Evolutionary conservation across 1,140 invertebrate species (phyloP).

Genomic region (Arctopsyche grandis): DNA sequence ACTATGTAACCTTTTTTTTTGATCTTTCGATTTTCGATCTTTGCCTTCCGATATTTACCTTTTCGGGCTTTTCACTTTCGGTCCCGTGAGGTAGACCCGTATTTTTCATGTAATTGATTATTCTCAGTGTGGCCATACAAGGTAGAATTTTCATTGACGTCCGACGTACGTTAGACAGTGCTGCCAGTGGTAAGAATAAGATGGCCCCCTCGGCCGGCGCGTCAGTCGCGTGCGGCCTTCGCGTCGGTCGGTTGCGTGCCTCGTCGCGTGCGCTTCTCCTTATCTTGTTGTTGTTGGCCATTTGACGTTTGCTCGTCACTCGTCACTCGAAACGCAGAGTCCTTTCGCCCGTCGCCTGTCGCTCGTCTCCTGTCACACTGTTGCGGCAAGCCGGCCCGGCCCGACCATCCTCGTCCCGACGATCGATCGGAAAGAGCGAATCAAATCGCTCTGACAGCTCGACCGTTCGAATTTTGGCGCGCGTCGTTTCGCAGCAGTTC

Average conservation of each 20-base stretch:
- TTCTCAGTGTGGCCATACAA: neutral
- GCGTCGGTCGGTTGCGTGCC: neutral
- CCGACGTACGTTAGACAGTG: neutral
- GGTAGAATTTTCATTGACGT: no score
- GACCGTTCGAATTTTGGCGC: neutral
- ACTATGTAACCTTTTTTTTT: no score
- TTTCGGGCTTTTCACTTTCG: no score
- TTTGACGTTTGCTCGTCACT: neutral
- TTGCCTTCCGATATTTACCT: no score
- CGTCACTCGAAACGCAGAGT: neutral
- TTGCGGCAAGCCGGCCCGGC: no score
- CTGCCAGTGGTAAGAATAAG: neutral
- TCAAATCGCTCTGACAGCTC: neutral
- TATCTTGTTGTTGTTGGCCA: neutral
- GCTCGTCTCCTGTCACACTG: no score
- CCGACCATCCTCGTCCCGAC: no score
- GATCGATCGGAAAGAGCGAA: no score
- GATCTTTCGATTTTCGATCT: no score
- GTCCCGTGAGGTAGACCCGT: no score
- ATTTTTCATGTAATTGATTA: no score
- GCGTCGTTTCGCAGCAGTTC: slow-evolving; percentile 14
- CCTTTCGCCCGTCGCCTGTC: neutral
- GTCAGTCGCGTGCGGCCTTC: slow-evolving; percentile 30
- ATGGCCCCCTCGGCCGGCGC: neutral
- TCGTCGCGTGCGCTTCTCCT: neutral